Conservation (phyloP, 2,113 vertebrate species). For the Anoura caudifer region DNA sequence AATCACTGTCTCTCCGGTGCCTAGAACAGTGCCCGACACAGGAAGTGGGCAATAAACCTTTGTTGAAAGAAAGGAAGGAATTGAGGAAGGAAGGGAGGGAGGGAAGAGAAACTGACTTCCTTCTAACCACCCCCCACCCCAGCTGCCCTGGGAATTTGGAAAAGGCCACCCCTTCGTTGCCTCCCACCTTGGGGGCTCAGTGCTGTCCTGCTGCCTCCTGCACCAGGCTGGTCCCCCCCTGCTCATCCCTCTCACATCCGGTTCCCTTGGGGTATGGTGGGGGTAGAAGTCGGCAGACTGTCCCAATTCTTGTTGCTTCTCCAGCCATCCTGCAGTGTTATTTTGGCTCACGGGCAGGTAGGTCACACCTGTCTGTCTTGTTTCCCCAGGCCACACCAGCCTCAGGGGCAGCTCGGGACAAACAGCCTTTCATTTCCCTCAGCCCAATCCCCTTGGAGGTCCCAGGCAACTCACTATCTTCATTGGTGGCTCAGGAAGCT, state of each 20-base stretch:
- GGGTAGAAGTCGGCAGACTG: neutral
- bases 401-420: neutral
- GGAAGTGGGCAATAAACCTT: neutral
- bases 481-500: neutral
- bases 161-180: neutral
- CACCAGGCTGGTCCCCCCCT: neutral
- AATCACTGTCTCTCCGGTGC: neutral
- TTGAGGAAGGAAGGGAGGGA: neutral
- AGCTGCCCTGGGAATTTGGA: neutral
- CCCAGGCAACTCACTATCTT: neutral
- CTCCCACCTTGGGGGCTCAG: neutral
- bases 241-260: too few relatives aligned
- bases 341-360: neutral
- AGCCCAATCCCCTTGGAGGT: neutral
- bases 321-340: neutral
- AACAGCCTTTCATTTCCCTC: neutral
- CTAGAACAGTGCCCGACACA: neutral
- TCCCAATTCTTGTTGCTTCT: neutral
- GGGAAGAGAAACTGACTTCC: neutral
- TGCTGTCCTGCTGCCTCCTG: neutral
- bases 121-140: too few relatives aligned
- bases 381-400: neutral
- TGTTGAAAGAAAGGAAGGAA: neutral
- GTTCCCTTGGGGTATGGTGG: neutral
- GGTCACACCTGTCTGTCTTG: neutral